Conservation (phyloP, 2,797 vertebrate genomes). For the Poeciliopsis infans region DNA sequence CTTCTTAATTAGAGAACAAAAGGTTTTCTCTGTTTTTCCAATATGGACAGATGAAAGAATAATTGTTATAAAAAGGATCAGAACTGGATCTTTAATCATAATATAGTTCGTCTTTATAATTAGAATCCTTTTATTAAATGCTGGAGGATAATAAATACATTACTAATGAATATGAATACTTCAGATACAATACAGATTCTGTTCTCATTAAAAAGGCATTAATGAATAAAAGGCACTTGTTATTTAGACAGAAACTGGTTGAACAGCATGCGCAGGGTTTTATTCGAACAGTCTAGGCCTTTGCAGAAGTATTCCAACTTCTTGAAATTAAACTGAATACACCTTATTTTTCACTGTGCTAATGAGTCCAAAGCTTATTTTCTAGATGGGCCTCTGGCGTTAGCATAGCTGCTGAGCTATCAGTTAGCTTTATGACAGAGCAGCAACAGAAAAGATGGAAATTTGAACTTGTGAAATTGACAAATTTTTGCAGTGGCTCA, state of each 20-base stretch:
- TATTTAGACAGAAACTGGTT: neutral
- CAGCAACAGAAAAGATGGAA: neutral
- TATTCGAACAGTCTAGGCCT: neutral
- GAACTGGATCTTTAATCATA: slow-evolving; percentile 25
- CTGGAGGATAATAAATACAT: slow-evolving; percentile 18
- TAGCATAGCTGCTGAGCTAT: neutral
- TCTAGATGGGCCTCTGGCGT: neutral
- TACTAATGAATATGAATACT: slow-evolving; percentile 10
- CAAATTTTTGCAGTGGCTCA: neutral
- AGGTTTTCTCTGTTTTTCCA: slow-evolving; percentile 42
- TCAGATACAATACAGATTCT: slow-evolving; percentile 14
- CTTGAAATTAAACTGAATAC: neutral
- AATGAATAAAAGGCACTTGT: neutral
- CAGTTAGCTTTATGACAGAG: neutral
- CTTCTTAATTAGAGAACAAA: slow-evolving; percentile 39
- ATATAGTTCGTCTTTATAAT: slow-evolving; percentile 18
- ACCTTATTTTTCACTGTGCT: neutral
- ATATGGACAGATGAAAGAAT: slow-evolving; percentile 43
- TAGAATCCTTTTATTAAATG: slow-evolving; percentile 8
- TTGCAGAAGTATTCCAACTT: neutral
- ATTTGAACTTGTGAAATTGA: neutral
- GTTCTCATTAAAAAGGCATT: neutral
- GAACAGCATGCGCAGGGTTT: neutral
- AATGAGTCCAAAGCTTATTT: neutral
- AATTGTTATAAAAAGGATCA: slow-evolving; percentile 24